Conservation (phyloP, 30 jellyfish, hydroid and myxozoan species). For the Turritopsis dohrnii region DNA sequence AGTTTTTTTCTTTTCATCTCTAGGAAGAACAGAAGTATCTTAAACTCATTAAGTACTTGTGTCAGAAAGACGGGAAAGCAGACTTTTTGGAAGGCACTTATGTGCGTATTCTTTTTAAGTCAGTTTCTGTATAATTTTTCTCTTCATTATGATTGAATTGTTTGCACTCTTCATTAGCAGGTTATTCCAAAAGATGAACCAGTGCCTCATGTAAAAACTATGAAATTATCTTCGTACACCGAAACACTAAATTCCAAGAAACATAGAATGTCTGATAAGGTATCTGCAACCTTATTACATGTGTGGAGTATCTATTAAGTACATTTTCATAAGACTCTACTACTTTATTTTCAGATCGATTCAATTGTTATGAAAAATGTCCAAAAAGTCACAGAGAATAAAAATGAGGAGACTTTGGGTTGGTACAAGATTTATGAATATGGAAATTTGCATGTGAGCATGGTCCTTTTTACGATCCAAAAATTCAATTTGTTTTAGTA, state of each 20-base stretch:
- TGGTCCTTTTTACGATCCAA: too few species aligned
- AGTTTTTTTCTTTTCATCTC: not conserved
- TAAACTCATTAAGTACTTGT: not conserved
- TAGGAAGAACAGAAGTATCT: not conserved
- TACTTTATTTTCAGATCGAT: conserved; percentile 40
- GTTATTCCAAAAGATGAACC: conserved; percentile 48
- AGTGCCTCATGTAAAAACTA: conserved; percentile 77
- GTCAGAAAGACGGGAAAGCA: not conserved
- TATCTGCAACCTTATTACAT: too few species aligned
- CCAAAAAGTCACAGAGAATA: conserved; percentile 52
- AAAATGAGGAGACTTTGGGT: conserved; percentile 42
- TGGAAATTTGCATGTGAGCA: conserved; percentile 69
- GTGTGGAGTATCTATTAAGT: too few species aligned
- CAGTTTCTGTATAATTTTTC: not conserved
- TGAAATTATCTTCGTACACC: not conserved
- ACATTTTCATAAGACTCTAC: too few species aligned
- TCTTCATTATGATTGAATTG: not conserved
- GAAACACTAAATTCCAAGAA: conserved; percentile 40
- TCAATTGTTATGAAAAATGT: conserved; percentile 53
- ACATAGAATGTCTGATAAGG: conserved; percentile 85
- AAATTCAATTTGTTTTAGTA: too few species aligned
- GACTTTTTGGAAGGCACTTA: not conserved
- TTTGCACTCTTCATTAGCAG: not conserved
- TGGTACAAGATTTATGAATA: conserved; percentile 86
- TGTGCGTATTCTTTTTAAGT: too few species aligned